Conservation (phyloP, 1,140 invertebrate genomes). For the Drosophila nasuta region DNA sequence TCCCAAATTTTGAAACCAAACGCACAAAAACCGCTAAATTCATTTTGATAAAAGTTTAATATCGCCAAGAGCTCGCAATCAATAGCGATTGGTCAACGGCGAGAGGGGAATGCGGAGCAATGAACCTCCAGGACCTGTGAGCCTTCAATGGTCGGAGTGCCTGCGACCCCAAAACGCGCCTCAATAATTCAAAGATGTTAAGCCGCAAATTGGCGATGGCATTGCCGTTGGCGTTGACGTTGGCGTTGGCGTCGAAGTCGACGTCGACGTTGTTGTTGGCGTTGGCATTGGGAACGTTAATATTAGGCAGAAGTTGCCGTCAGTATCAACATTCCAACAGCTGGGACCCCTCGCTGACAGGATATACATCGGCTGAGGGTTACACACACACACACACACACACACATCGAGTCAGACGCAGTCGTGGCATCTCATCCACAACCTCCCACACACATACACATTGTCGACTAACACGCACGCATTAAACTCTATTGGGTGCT, state of each 20-base stretch:
- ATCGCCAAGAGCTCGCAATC: slow-evolving; percentile 59
- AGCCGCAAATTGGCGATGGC: slow-evolving; percentile 77
- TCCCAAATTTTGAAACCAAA: slow-evolving; percentile 71
- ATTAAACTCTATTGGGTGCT: slow-evolving; percentile 82
- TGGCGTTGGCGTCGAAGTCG: slow-evolving; percentile 26
- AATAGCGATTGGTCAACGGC: not conserved
- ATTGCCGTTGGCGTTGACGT: slow-evolving; percentile 58
- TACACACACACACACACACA: slow-evolving; percentile 34
- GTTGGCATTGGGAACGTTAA: slow-evolving; percentile 27
- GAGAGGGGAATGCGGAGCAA: not conserved
- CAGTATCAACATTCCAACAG: slow-evolving; percentile 44
- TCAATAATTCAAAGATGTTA: slow-evolving; percentile 83
- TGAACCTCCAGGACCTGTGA: not conserved
- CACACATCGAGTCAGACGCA: slow-evolving; percentile 13
- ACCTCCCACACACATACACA: slow-evolving; percentile 25
- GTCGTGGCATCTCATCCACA: slow-evolving; percentile 9
- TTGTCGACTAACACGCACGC: slow-evolving; percentile 55
- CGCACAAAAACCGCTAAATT: slow-evolving; percentile 79
- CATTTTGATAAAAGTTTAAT: slow-evolving; percentile 82
- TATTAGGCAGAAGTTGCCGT: slow-evolving; percentile 27
- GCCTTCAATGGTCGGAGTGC: slow-evolving; percentile 16
- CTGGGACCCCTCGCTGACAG: slow-evolving; percentile 71
- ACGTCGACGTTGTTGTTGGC: slow-evolving; percentile 1
- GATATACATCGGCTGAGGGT: slow-evolving; percentile 71
- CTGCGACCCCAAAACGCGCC: slow-evolving; percentile 64